Percentiles rank a stretch among this genome's conserved stretches.
phyloP scores from a whole-genome alignment of 1,140 invertebrate genomes.

The Apis dorsata region DNA sequence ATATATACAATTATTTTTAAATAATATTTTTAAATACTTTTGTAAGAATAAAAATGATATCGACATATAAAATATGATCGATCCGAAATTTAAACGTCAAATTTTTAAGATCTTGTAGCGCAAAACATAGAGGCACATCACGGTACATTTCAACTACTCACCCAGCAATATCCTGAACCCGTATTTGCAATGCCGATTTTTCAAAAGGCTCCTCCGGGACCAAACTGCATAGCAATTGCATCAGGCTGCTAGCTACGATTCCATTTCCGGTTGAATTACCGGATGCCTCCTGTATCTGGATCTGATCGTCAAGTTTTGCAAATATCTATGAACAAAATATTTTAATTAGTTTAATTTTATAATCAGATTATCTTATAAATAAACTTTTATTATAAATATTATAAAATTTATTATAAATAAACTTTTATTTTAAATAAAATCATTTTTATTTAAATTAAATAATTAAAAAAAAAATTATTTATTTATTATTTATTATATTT shows the following conservation, averaged over 20 bases:
- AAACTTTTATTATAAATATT: no score
- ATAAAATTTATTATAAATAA: no score
- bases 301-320: constrained; percentile 72
- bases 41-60: neutral
- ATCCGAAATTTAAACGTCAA: constrained; percentile 17
- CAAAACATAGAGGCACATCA: constrained; percentile 2
- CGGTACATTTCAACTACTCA: constrained; percentile 65
- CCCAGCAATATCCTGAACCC: constrained; percentile 77
- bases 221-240: constrained; percentile 77
- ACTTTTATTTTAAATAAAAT: no score
- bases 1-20: constrained; percentile 1
- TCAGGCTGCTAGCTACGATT: constrained; percentile 70
- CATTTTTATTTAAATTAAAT: no score
- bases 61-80: constrained; percentile 18
- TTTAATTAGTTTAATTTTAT: neutral
- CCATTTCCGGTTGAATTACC: constrained; percentile 73
- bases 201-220: constrained; percentile 75
- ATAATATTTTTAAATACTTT: neutral
- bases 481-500: no score
- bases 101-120: constrained; percentile 42
- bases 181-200: constrained; percentile 71
- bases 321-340: constrained; percentile 69
- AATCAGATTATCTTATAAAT: neutral
- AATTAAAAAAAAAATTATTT: no score
- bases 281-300: constrained; percentile 72